A percentile compares a stretch with the other conserved stretches of the same genome.
These are phyloP conservation scores for Xestia ashworthii DNA, from an alignment of 2,888 invertebrate genomes.

Conservation along the genomic window DNA sequence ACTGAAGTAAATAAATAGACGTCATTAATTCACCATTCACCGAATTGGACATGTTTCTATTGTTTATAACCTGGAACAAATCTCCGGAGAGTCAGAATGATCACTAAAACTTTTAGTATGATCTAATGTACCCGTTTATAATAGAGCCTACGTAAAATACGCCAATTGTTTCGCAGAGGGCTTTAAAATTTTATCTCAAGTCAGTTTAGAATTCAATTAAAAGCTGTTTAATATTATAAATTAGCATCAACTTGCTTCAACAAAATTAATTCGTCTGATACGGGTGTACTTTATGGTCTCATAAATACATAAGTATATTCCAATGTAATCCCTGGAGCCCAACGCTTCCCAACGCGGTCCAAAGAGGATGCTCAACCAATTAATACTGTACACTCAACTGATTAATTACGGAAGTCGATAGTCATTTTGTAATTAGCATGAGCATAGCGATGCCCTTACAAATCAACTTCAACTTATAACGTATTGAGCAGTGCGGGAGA, in stretches of 20 bases:
- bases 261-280: slow-evolving; percentile 15
- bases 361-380: slow-evolving; percentile 4
- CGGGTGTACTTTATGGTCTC: slow-evolving; percentile 8
- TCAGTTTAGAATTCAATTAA: slow-evolving; percentile 11
- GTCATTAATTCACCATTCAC: slow-evolving; percentile 1
- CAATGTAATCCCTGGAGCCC: not conserved
- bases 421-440: slow-evolving; percentile 13
- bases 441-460: slow-evolving; percentile 2
- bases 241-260: slow-evolving; percentile 36
- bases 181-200: not conserved
- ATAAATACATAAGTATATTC: slow-evolving; percentile 24
- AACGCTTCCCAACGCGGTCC: not conserved
- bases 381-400: not conserved
- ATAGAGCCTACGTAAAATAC: not conserved
- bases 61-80: not conserved
- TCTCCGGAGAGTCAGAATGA: slow-evolving; percentile 8
- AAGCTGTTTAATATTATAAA: slow-evolving; percentile 26
- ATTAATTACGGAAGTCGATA: not conserved
- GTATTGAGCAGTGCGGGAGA: not conserved
- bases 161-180: not conserved
- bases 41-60: not conserved
- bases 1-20: slow-evolving; percentile 5
- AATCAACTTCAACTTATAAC: slow-evolving; percentile 3
- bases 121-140: not conserved
- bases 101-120: not conserved